Evolutionary conservation across 2,888 invertebrate species (phyloP).

Genomic region (Branchinecta sandiegonensis): DNA sequence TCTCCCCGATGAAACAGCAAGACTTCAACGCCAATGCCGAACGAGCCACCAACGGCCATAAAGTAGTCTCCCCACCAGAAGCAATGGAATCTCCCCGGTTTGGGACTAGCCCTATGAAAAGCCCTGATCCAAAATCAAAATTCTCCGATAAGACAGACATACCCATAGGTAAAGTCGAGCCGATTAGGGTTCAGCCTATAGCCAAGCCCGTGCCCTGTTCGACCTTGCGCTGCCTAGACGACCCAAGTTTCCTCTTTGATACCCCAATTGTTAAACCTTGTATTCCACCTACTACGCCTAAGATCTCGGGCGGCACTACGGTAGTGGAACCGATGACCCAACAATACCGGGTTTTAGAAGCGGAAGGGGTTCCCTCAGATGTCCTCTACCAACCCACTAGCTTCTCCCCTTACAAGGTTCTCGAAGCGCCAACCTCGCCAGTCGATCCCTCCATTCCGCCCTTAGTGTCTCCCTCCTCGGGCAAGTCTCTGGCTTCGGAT

Average conservation of each 20-base stretch:
- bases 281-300: constrained; percentile 21
- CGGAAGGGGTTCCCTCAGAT: constrained; percentile 33
- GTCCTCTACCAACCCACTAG: constrained; percentile 27
- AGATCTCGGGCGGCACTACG: constrained; percentile 12
- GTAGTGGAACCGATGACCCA: constrained; percentile 37
- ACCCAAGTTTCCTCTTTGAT: constrained; percentile 41
- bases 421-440: constrained; percentile 33
- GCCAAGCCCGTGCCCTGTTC: constrained; percentile 38
- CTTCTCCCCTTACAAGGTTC: constrained; percentile 33
- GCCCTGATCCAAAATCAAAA: background rate
- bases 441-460: constrained; percentile 25
- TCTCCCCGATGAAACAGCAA: constrained; percentile 11
- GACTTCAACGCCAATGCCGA: constrained; percentile 14
- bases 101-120: constrained; percentile 2
- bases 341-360: constrained; percentile 44
- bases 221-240: constrained; percentile 42
- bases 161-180: constrained; percentile 8
- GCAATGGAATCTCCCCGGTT: background rate
- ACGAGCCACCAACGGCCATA: constrained; percentile 1
- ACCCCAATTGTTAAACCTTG: constrained; percentile 30
- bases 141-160: constrained; percentile 1
- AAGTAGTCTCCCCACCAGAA: background rate
- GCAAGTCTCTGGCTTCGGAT: constrained; percentile 49
- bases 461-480: constrained; percentile 28
- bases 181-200: constrained; percentile 18